Conservation (phyloP, 37 sponge, comb jelly and placozoan genomes). For the Aphrocallistes beatrix region DNA sequence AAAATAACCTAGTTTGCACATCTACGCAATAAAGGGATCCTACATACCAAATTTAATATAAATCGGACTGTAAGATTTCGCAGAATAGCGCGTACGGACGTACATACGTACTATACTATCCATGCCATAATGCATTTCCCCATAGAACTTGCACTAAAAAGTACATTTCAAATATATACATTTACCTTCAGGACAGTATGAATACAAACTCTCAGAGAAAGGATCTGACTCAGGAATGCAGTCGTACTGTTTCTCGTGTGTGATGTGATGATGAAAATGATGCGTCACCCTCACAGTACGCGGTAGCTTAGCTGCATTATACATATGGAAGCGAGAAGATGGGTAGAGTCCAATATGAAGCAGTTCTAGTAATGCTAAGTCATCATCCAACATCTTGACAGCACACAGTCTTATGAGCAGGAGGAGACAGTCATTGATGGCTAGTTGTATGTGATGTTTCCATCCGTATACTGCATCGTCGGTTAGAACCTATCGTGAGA, state of each 20-base stretch:
- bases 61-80: too few species aligned
- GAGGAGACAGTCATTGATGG: background rate
- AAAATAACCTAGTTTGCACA: too few species aligned
- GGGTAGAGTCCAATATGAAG: background rate
- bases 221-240: background rate
- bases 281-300: background rate
- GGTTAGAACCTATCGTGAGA: slow-evolving; percentile 57
- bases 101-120: too few species aligned
- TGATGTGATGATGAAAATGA: background rate
- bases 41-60: too few species aligned
- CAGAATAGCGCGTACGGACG: too few species aligned
- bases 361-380: background rate
- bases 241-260: background rate
- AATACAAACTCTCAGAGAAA: background rate
- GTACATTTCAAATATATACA: too few species aligned
- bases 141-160: too few species aligned
- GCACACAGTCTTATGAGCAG: background rate
- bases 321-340: background rate
- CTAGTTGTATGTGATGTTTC: slow-evolving; percentile 92
- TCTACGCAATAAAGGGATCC: too few species aligned
- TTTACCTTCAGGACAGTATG: background rate
- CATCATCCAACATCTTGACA: background rate
- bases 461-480: slow-evolving; percentile 90
- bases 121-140: too few species aligned
- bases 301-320: background rate